Evolutionary conservation across 2,888 invertebrate genomes (phyloP).

Genomic region (Oegoconia quadripuncta): DNA sequence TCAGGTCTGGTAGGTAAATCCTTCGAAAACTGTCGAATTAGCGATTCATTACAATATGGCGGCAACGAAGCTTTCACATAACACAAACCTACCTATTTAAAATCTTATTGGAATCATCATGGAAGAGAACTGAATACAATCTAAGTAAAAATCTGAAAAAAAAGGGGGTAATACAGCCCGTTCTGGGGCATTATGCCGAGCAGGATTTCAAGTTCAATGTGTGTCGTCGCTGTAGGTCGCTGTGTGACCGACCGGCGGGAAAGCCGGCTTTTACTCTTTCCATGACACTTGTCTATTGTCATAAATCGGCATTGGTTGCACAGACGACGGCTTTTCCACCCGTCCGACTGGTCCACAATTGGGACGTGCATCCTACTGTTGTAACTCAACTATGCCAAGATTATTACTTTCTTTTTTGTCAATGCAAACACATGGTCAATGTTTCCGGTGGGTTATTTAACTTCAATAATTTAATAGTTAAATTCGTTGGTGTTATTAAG

Average conservation of each 20-base stretch:
- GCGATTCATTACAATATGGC: too few species aligned
- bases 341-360: conserved; percentile 20
- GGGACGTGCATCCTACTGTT: conserved; percentile 18
- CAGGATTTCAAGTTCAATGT: conserved; percentile 68
- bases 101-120: too few species aligned
- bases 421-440: too few species aligned
- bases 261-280: conserved; percentile 67
- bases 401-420: not conserved
- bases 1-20: too few species aligned
- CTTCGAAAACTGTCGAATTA: too few species aligned
- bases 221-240: conserved; percentile 67
- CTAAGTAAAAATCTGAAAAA: not conserved
- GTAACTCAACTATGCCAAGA: conserved; percentile 5
- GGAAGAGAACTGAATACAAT: not conserved
- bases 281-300: conserved; percentile 36
- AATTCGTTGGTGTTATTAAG: too few species aligned
- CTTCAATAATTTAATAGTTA: too few species aligned
- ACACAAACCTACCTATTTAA: too few species aligned
- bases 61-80: too few species aligned
- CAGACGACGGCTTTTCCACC: conserved; percentile 25
- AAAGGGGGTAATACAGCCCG: conserved; percentile 25
- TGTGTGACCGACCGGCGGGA: conserved; percentile 52
- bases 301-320: conserved; percentile 27
- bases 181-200: conserved; percentile 35
- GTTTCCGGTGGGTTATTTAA: too few species aligned